Base-by-base conservation (phyloP, 2,888 invertebrate species). In the Alloscopus bannaensis region DNA sequence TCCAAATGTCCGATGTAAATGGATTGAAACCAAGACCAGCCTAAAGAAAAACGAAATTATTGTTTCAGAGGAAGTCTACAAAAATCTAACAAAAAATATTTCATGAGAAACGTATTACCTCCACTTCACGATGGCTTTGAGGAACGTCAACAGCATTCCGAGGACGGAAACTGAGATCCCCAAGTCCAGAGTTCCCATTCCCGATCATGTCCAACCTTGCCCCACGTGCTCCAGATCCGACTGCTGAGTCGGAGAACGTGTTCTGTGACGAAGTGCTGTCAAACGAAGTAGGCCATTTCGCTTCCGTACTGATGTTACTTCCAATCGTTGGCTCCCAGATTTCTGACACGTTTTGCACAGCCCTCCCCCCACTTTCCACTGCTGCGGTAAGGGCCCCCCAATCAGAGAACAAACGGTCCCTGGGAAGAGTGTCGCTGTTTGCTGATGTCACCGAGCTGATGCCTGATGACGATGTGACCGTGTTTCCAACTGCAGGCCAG, bases 1-100 rank as follows among this genome's bases (percentile, higher is more conserved):
- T 83, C 86, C 86, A 86, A 59, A 86, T 86, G 57, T 84, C 81
- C 1, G 84, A 83, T n/a, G 82, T 85, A 89, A 93, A 92, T 13
- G 93, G 93, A 90, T 94, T 93, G 88, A 92, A 93, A 72, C 91
- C 89, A 81, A 91, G 90, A 86, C 89, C 88, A 87, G 88, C 88
- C 89, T 90, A 87, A 36, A 87, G 86, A 72, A 78, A 69, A 75
- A 82, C 20, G 18, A 60, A 60, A 60, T 29, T 22, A 42, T 66
- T 47, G 13, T 31, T 42, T 73, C 28, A 42, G 16, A 28, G 13
- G 13, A 62, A 28, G 20, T 36, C 26, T 20, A 57, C 22, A 6
- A 55, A 2, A 18, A 55, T 22, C 55, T 8, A 16, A 24, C 6
- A 47, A 65, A 24, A 16, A 20, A 50, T 16, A 26, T 47, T 40